These are phyloP conservation scores for Apamea epomidion DNA, from an alignment of 2,888 invertebrate species.

Conservation along the genomic window DNA sequence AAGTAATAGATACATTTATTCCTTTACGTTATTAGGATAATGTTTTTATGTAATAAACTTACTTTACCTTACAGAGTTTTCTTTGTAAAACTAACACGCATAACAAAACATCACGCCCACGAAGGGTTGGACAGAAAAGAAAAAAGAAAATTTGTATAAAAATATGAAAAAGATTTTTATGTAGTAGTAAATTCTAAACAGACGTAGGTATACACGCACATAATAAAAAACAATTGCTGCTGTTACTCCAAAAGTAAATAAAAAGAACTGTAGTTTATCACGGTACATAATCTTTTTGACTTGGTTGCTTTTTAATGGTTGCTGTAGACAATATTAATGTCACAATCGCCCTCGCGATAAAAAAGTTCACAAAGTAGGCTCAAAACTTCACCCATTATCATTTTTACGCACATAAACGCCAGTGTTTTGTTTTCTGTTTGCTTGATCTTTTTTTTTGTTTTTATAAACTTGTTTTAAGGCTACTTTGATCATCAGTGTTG, in stretches of 20 bases:
- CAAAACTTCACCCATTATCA: slow-evolving; percentile 43
- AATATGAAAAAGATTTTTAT: neutral
- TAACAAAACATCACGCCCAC: neutral
- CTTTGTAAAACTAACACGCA: neutral
- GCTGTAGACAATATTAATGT: slow-evolving; percentile 10
- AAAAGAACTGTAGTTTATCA: slow-evolving; percentile 42
- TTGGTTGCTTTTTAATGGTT: slow-evolving; percentile 42
- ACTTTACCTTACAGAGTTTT: neutral
- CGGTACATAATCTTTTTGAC: slow-evolving; percentile 5
- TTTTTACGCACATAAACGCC: neutral
- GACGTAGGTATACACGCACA: neutral
- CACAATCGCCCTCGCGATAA: neutral
- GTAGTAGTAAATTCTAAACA: slow-evolving; percentile 1
- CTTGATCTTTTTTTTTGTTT: slow-evolving; percentile 11
- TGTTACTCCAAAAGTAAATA: slow-evolving; percentile 14
- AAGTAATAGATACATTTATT: slow-evolving; percentile 6
- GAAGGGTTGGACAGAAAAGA: neutral
- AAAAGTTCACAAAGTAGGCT: slow-evolving; percentile 11
- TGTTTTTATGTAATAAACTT: neutral
- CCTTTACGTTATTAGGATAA: neutral
- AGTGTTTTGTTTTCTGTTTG: slow-evolving; percentile 17
- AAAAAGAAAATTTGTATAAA: neutral
- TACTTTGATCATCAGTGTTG: neutral
- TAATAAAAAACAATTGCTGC: neutral
- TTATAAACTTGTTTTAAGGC: neutral